Evolutionary conservation across 2,113 vertebrate species (phyloP), one percentile per base, ranked within the genome.

Genomic region (Channa argus): DNA sequence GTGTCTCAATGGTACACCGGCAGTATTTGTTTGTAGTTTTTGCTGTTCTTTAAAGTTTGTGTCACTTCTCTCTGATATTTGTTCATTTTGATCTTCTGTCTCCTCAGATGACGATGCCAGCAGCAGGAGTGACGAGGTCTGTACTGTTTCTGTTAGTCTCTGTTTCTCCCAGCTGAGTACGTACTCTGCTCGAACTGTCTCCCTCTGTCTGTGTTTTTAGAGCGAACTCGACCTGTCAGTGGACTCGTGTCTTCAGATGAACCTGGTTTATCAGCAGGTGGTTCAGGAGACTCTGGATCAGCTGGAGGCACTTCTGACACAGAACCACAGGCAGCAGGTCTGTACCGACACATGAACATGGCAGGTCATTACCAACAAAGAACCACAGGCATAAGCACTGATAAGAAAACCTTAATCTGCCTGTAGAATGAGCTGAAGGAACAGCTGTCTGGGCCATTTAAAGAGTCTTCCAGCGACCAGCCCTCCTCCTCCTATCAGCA

Each of bases 221-320:
- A 88, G 89, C 36, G 84, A 91, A 7, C 59, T 91, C 6, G 80
- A 64, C 44, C 62, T 91, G 3, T 80, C 88, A 0, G 79, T 74
- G 53, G 90, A 91, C 0, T 85, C 85, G 0, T 91, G 88, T 77
- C 89, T 92, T 3, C 89, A 92, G 84, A 63, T 92, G 77, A 92
- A 92, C 82, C 68, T 92, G 4, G 91, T 92, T 5, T 92, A 92
- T 63, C 91, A 92, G 80, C 91, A 92, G 38, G 85, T 92, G 2
- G 5, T 92, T 6, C 67, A 91, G 39, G 91, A 91, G n/a, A 88
- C 80, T 1, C 71, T 92, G 66, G 52, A 78, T 5, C 85, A 88
- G 33, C 68, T 92, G 59, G 88, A 91, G 34, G 52, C 11, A 1
- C 74, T 89, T 0, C 69, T 91, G 60, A 11, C 14, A 3, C 51